Percentiles rank a stretch among this genome's conserved stretches.
phyloP scores from a whole-genome alignment of 2,797 vertebrate species.

The Ctenopoma kingsleyae region DNA sequence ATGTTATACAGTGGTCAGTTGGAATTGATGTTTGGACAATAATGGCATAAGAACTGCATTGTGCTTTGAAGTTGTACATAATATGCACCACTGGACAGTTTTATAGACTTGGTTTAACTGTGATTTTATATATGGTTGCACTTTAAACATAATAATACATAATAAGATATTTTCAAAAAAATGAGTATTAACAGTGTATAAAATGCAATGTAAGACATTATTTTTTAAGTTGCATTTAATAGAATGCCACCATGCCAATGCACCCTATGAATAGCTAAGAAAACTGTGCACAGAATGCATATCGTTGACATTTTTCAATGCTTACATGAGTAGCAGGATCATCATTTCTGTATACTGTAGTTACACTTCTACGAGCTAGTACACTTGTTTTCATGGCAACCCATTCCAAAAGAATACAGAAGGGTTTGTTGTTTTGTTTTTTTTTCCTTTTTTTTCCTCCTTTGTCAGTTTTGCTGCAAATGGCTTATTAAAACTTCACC shows the following conservation, averaged over 20 bases:
- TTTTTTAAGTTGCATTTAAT: not conserved
- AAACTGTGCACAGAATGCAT: too few relatives aligned
- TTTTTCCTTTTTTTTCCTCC: slow-evolving; percentile 3
- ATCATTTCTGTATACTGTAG: slow-evolving; percentile 20
- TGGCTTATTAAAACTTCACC: slow-evolving; percentile 64
- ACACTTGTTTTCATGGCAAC: slow-evolving; percentile 37
- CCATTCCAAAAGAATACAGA: slow-evolving; percentile 18
- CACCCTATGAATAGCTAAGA: not conserved
- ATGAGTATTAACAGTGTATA: not conserved
- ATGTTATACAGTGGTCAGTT: slow-evolving; percentile 5
- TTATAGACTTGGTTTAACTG: not conserved
- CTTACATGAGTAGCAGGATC: not conserved
- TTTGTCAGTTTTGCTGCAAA: slow-evolving; percentile 32
- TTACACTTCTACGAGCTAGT: slow-evolving; percentile 11
- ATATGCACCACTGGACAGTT: not conserved
- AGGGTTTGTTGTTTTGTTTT: not conserved
- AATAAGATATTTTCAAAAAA: not conserved
- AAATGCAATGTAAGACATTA: not conserved
- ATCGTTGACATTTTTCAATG: not conserved
- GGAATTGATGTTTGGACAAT: slow-evolving; percentile 28
- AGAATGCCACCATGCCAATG: not conserved
- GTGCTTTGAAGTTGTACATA: slow-evolving; percentile 11
- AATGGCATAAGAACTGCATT: not conserved
- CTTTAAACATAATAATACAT: not conserved
- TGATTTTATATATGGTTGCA: not conserved